These are phyloP conservation scores for Drosophila varians DNA, from an alignment of 1,140 invertebrate species.

Conservation along the genomic window DNA sequence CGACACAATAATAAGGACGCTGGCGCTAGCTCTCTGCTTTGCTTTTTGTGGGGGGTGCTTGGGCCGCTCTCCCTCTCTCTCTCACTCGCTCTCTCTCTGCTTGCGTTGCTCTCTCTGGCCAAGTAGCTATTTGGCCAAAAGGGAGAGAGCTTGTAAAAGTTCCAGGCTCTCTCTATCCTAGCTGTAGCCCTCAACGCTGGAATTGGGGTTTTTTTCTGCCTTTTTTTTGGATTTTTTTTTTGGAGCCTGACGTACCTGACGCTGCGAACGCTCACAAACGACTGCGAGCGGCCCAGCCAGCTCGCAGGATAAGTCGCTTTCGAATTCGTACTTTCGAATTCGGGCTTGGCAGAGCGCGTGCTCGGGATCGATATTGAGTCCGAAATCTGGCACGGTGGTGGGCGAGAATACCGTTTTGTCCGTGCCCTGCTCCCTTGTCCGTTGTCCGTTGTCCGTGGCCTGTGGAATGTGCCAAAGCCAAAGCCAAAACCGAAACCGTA, in stretches of 20 bases:
- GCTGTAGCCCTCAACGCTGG: conserved; percentile 10
- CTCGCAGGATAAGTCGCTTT: conserved; percentile 37
- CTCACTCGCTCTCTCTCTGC: not conserved
- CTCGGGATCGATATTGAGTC: conserved; percentile 43
- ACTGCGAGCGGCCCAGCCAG: conserved; percentile 57
- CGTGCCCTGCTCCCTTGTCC: not conserved
- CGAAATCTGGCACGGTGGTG: conserved; percentile 44
- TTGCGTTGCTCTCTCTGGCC: too few relatives aligned
- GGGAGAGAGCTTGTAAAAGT: not conserved
- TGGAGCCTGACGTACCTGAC: conserved; percentile 65
- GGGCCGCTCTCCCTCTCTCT: not conserved
- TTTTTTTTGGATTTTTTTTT: too few relatives aligned
- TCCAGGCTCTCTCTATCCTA: conserved; percentile 7
- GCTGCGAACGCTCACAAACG: conserved; percentile 80
- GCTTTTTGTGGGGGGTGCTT: not conserved
- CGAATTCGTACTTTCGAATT: conserved; percentile 5
- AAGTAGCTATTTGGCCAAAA: not conserved
- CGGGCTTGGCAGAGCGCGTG: conserved; percentile 30
- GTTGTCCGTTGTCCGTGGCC: conserved; percentile 12
- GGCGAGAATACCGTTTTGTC: not conserved
- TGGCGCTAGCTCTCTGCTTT: conserved; percentile 9
- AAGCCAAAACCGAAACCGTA: too few relatives aligned
- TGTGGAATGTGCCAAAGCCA: conserved; percentile 33
- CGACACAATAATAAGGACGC: conserved; percentile 20
- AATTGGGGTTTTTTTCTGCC: too few relatives aligned